Conservation (phyloP, 2,888 invertebrate species). For the Platypus cylindrus region DNA sequence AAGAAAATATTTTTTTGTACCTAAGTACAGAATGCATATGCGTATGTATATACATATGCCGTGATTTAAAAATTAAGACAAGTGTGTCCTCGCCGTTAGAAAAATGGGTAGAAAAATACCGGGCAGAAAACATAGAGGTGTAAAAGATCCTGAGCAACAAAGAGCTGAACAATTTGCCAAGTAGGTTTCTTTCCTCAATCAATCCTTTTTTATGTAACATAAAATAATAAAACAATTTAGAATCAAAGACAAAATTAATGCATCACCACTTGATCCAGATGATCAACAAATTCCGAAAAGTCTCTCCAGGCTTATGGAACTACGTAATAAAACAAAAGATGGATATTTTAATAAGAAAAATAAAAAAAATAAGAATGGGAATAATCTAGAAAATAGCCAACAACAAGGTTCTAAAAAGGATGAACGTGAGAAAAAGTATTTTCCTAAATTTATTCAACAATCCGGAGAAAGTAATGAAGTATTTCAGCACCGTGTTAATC, state of each 20-base stretch:
- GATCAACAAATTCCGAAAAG: slow-evolving; percentile 64
- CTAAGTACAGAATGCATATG: too few relatives aligned
- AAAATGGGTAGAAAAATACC: slow-evolving; percentile 69
- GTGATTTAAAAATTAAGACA: too few relatives aligned
- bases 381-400: not conserved
- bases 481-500: slow-evolving; percentile 53
- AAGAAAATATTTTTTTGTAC: too few relatives aligned
- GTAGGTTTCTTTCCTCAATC: slow-evolving; percentile 40
- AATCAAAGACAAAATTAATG: slow-evolving; percentile 59
- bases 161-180: slow-evolving; percentile 46
- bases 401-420: not conserved
- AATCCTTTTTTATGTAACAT: too few relatives aligned
- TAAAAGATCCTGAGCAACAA: slow-evolving; percentile 66
- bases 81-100: too few relatives aligned
- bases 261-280: slow-evolving; percentile 56
- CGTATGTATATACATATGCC: too few relatives aligned
- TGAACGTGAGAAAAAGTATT: slow-evolving; percentile 34
- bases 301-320: slow-evolving; percentile 48
- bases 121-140: slow-evolving; percentile 63
- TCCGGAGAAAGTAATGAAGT: slow-evolving; percentile 49
- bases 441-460: slow-evolving; percentile 44
- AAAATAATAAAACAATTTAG: slow-evolving; percentile 34
- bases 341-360: slow-evolving; percentile 22
- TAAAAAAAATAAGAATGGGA: slow-evolving; percentile 21
- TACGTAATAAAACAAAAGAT: slow-evolving; percentile 39